Evolutionary conservation across 2,113 vertebrate species (phyloP).

Genomic region (Thunnus maccoyii): DNA sequence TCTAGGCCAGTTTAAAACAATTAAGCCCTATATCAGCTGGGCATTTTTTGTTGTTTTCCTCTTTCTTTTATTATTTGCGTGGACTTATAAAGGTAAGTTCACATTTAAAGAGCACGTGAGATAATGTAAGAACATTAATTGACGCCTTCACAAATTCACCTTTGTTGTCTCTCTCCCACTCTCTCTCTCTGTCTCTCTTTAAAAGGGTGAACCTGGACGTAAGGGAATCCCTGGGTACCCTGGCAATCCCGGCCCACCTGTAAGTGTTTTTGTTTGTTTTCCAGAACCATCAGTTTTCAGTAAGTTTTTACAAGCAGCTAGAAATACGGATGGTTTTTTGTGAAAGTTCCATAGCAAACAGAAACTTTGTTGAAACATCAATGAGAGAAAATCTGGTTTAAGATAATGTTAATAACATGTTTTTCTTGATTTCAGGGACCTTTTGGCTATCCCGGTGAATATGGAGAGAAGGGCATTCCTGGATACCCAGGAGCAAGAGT

Average conservation of each 20-base stretch:
- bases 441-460: constrained; percentile 83
- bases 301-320: neutral
- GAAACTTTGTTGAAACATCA: neutral
- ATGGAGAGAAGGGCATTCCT: constrained; percentile 93
- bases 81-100: constrained; percentile 20
- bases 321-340: neutral
- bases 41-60: neutral
- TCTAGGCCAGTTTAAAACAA: neutral
- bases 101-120: neutral
- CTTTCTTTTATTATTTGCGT: neutral
- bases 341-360: neutral
- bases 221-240: constrained; percentile 84
- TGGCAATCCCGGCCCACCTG: constrained; percentile 84
- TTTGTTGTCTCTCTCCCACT: constrained; percentile 33
- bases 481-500: constrained; percentile 93
- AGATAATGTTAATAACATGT: neutral
- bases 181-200: constrained; percentile 53
- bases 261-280: constrained; percentile 74
- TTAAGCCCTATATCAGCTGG: no score
- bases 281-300: neutral
- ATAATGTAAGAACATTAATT: neutral
- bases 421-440: constrained; percentile 81
- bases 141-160: neutral
- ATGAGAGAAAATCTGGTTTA: neutral
- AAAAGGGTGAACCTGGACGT: constrained; percentile 88